Percentiles rank a stretch among this genome's conserved stretches.
Evolutionary conservation across 2,888 invertebrate species (phyloP).

Genomic region (Aleiodes leptofemur): DNA sequence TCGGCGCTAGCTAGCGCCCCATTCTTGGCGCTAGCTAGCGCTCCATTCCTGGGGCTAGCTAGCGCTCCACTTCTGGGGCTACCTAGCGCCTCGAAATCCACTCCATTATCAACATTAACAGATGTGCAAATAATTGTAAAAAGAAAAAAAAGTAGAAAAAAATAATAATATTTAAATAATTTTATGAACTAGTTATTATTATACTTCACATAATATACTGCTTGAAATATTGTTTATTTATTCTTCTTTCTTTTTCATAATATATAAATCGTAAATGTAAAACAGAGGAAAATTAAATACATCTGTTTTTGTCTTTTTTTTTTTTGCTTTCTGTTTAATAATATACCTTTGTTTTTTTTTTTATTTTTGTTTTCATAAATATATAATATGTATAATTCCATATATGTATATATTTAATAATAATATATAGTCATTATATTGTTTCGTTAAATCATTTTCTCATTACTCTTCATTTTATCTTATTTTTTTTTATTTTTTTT

Average conservation of each 20-base stretch:
- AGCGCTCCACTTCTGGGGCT: no score
- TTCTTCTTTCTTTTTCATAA: conserved; percentile 58
- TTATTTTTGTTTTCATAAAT: conserved; percentile 58
- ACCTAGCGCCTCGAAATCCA: no score
- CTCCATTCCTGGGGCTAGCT: no score
- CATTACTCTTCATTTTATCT: neutral
- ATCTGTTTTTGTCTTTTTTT: conserved; percentile 58
- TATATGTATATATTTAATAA: conserved; percentile 59
- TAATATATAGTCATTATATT: conserved; percentile 59
- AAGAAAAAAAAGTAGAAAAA: neutral
- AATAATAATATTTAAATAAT: conserved; percentile 9
- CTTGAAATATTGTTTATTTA: conserved; percentile 55
- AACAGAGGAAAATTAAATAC: conserved; percentile 65
- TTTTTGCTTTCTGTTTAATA: conserved; percentile 43
- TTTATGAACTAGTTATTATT: conserved; percentile 51
- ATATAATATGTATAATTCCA: conserved; percentile 65
- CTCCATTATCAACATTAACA: no score
- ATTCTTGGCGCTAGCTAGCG: no score
- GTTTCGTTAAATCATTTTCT: conserved; percentile 38
- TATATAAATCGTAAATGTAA: conserved; percentile 61
- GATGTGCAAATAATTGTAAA: neutral
- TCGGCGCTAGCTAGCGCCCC: no score
- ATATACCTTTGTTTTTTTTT: conserved; percentile 65
- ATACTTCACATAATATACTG: conserved; percentile 54
- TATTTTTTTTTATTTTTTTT: neutral